A percentile compares a stretch with the other conserved stretches of the same genome.
phyloP scores from a whole-genome alignment of 2,113 vertebrate species.

The rabbit (Oryctolagus cuniculus) region mOryCun1.1 NC_091438.1:118073501-118074000 shows the following conservation, averaged over 20 bases:
- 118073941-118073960: slow-evolving; percentile 99
- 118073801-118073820: not conserved
- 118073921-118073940: slow-evolving; percentile 99
- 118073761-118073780: not conserved
- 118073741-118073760: slow-evolving; percentile 29
- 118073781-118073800: not conserved
- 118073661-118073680: too few species aligned
- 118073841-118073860: slow-evolving; percentile 95
- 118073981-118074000: slow-evolving; percentile 95
- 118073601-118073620: too few species aligned
- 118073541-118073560: too few species aligned
- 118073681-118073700: too few species aligned
- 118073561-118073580: too few species aligned
- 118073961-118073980: slow-evolving; percentile 98
- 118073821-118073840: slow-evolving; percentile 35
- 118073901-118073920: slow-evolving; percentile 99
- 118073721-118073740: slow-evolving; percentile 28
- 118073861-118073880: slow-evolving; percentile 98
- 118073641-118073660: too few species aligned
- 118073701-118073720: not conserved
- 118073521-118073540: too few species aligned
- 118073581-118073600: too few species aligned
- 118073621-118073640: too few species aligned
- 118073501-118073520: too few species aligned
- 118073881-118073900: slow-evolving; percentile 99